Evolutionary conservation across 2,797 vertebrate genomes (phyloP).

Genomic region (Cryptoprocta ferox): DNA sequence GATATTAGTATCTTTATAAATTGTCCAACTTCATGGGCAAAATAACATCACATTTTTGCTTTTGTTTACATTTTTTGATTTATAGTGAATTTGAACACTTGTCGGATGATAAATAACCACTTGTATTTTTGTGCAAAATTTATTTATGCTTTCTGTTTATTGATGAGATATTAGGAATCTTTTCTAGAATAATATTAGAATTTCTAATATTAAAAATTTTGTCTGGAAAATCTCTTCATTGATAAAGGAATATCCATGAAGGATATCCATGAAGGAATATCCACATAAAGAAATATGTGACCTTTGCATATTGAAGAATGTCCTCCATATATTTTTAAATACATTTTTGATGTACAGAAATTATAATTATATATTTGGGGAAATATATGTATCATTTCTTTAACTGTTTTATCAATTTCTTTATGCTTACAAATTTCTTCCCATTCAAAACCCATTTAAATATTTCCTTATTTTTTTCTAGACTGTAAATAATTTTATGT

Average conservation of each 20-base stretch:
- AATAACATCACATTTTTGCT: background rate
- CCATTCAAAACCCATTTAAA: background rate
- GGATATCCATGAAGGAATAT: no score
- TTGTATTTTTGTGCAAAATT: background rate
- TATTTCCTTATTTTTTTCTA: background rate
- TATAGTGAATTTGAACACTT: background rate
- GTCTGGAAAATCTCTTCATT: background rate
- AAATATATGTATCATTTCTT: background rate
- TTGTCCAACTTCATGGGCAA: background rate
- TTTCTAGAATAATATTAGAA: no score
- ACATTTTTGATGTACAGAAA: background rate
- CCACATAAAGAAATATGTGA: no score
- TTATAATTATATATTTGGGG: background rate
- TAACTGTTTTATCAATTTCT: background rate
- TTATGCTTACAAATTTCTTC: background rate
- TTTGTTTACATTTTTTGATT: background rate
- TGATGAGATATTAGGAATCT: background rate
- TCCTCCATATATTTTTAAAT: background rate
- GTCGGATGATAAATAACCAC: background rate
- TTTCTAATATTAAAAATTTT: background rate
- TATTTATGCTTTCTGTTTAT: background rate
- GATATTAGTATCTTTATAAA: background rate
- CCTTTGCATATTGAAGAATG: background rate
- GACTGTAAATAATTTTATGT: background rate
- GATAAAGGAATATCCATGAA: background rate